Evolutionary conservation across 2,888 invertebrate genomes (phyloP).

Genomic region (Papilio demoleus): DNA sequence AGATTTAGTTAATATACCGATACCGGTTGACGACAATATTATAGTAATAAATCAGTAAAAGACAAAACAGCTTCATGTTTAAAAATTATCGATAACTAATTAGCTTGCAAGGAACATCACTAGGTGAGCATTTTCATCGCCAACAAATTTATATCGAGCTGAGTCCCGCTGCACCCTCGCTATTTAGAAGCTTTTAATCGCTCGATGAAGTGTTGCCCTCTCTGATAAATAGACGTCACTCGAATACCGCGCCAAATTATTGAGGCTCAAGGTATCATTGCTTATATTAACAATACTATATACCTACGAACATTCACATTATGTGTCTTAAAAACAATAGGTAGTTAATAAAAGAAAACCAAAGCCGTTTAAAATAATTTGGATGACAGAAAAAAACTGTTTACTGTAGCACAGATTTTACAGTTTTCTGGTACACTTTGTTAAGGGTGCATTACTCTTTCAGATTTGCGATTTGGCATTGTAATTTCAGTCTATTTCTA

Average conservation of each 20-base stretch:
- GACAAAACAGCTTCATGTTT: background rate
- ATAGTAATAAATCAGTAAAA: background rate
- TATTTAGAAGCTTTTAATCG: slow-evolving; percentile 82
- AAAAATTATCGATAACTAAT: slow-evolving; percentile 25
- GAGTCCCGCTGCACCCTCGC: slow-evolving; percentile 63
- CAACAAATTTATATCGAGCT: slow-evolving; percentile 78
- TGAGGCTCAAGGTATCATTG: slow-evolving; percentile 52
- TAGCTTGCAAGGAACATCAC: slow-evolving; percentile 49
- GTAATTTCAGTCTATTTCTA: too few relatives aligned
- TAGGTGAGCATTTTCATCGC: slow-evolving; percentile 68
- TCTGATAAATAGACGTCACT: slow-evolving; percentile 71
- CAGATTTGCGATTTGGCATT: too few relatives aligned
- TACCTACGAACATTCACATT: too few relatives aligned
- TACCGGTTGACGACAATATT: too few relatives aligned
- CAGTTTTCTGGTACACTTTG: too few relatives aligned
- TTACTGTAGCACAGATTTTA: too few relatives aligned
- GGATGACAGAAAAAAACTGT: too few relatives aligned
- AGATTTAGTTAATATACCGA: too few relatives aligned
- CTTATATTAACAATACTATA: slow-evolving; percentile 42
- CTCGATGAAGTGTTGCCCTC: slow-evolving; percentile 76
- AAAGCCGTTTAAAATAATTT: too few relatives aligned
- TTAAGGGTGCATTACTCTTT: too few relatives aligned
- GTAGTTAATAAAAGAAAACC: too few relatives aligned
- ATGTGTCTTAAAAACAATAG: too few relatives aligned
- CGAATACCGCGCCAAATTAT: slow-evolving; percentile 58